Evolutionary conservation across 2,797 vertebrate species (phyloP).

Genomic region (Acanthis flammea): DNA sequence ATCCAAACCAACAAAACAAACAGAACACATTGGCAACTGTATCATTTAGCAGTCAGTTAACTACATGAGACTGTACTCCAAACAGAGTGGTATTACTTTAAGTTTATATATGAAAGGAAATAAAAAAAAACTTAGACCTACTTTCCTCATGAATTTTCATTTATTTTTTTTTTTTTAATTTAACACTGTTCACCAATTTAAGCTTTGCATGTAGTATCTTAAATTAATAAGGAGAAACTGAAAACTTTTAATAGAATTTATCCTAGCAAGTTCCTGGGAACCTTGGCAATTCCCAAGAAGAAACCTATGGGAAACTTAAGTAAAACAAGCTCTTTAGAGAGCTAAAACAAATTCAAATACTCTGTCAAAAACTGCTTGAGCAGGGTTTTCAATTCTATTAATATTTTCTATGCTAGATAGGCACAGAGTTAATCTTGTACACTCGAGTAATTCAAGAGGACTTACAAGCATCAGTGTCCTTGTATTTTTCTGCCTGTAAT

Average conservation of each 20-base stretch:
- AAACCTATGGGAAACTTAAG: conserved; percentile 16
- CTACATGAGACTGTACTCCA: background rate
- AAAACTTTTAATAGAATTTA: conserved; percentile 54
- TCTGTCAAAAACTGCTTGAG: background rate
- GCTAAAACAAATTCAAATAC: background rate
- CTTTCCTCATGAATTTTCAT: background rate
- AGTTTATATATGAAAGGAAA: background rate
- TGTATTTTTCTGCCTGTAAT: background rate
- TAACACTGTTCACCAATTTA: background rate
- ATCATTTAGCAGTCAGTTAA: background rate
- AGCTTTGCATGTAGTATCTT: background rate
- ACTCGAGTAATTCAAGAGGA: background rate
- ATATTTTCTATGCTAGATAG: background rate
- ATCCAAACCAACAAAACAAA: background rate
- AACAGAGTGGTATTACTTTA: background rate
- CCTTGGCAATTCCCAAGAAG: conserved; percentile 47
- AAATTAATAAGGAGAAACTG: conserved; percentile 47
- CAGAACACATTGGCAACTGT: background rate
- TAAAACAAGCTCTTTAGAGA: conserved; percentile 46
- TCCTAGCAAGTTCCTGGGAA: background rate
- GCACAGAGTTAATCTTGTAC: background rate
- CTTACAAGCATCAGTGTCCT: background rate
- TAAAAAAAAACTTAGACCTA: background rate
- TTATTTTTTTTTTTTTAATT: background rate
- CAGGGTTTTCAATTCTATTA: background rate